These are phyloP conservation scores for Promerops cafer DNA, from an alignment of 2,113 vertebrate genomes.

Conservation along the genomic window DNA sequence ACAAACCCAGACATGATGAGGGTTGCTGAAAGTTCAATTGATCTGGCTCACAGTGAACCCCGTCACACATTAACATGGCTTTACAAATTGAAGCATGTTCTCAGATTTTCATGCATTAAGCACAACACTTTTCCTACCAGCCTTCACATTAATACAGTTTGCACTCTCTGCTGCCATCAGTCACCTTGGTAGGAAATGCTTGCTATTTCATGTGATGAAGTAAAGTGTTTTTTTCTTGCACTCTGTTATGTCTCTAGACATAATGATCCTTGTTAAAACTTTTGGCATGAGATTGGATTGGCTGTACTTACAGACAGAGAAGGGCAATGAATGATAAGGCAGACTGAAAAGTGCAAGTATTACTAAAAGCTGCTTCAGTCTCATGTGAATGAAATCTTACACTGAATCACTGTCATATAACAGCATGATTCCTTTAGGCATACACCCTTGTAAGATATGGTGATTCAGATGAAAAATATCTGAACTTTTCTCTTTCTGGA, in stretches of 20 bases:
- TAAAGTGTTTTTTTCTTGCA: background rate
- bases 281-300: background rate
- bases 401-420: background rate
- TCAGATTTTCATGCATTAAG: background rate
- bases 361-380: background rate
- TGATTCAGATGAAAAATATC: background rate
- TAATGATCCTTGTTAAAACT: background rate
- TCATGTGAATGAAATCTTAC: background rate
- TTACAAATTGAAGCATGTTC: background rate
- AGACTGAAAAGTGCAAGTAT: background rate
- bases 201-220: background rate
- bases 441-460: background rate
- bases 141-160: background rate
- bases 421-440: background rate
- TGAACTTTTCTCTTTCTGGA: background rate
- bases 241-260: background rate
- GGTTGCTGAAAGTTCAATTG: no score
- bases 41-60: no score
- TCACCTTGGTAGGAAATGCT: background rate
- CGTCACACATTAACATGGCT: background rate
- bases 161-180: background rate
- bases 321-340: background rate
- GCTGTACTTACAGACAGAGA: background rate
- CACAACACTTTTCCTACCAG: background rate
- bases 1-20: no score